phyloP scores from a whole-genome alignment of 2,113 vertebrate species.

The Ahaetulla prasina region DNA sequence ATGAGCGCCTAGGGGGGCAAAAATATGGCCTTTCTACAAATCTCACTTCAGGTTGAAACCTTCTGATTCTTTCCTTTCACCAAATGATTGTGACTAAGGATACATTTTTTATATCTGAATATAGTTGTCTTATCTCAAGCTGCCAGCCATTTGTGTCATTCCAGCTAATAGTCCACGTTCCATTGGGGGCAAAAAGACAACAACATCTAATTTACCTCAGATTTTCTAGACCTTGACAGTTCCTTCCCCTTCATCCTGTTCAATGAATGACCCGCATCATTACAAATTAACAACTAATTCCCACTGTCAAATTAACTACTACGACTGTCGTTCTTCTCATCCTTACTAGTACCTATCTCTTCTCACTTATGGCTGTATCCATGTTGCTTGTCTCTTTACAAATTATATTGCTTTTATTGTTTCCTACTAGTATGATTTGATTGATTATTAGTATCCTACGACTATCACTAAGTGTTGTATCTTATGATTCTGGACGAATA shows the following conservation, averaged over 20 bases:
- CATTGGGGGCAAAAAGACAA: accelerated
- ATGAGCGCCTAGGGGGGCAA: neutral
- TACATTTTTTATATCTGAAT: neutral
- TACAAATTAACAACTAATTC: neutral
- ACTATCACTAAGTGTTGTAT: too few relatives aligned
- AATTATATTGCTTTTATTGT: too few relatives aligned
- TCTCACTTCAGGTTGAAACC: neutral
- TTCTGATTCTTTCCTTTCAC: neutral
- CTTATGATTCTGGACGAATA: too few relatives aligned
- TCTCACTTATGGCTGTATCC: too few relatives aligned
- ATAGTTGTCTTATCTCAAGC: neutral
- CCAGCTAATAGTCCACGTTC: conserved; percentile 15
- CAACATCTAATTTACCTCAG: neutral
- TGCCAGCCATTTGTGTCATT: conserved; percentile 10
- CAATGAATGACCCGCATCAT: neutral
- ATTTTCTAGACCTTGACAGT: neutral
- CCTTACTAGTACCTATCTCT: too few relatives aligned
- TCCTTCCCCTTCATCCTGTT: conserved; percentile 16
- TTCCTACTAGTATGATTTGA: too few relatives aligned
- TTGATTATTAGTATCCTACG: too few relatives aligned
- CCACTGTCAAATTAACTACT: too few relatives aligned
- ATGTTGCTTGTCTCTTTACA: too few relatives aligned
- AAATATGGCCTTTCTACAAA: neutral
- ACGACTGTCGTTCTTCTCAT: too few relatives aligned
- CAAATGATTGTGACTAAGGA: neutral